Percentiles rank a stretch among this genome's conserved stretches.
Conservation (phyloP, 2,797 vertebrate genomes). For the Bucorvus abyssinicus region DNA sequence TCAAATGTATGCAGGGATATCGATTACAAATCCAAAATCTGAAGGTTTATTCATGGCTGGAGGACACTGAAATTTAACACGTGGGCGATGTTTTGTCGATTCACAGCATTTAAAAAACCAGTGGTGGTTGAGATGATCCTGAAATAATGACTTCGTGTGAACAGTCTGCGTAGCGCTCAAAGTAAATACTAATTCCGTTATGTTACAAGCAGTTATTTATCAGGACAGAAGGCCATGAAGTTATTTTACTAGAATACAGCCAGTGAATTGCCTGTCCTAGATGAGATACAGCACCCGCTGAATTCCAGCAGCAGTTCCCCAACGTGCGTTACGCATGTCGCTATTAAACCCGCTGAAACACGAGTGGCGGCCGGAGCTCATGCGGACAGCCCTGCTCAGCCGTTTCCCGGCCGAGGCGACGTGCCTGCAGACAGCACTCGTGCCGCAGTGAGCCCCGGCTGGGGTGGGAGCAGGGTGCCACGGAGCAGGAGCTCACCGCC, state of each 20-base stretch:
- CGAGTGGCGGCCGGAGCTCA: background rate
- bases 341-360: background rate
- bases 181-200: slow-evolving; percentile 80
- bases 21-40: background rate
- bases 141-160: slow-evolving; percentile 63
- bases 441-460: background rate
- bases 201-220: slow-evolving; percentile 75
- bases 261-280: slow-evolving; percentile 52
- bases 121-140: background rate
- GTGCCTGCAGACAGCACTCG: background rate
- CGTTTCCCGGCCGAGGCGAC: background rate
- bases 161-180: slow-evolving; percentile 57
- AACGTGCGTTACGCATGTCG: background rate
- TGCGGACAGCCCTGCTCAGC: background rate
- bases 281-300: slow-evolving; percentile 37
- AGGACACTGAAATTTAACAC: background rate
- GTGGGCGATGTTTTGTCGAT: background rate
- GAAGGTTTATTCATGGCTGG: background rate
- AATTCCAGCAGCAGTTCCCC: slow-evolving; percentile 23
- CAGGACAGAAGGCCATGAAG: slow-evolving; percentile 68
- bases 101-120: background rate
- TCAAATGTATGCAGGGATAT: background rate
- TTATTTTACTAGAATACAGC: slow-evolving; percentile 67
- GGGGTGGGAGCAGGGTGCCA: background rate
- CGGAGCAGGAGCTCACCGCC: background rate